phyloP scores from a whole-genome alignment of 2,797 vertebrate species.

The Anolis apletophallus region DNA sequence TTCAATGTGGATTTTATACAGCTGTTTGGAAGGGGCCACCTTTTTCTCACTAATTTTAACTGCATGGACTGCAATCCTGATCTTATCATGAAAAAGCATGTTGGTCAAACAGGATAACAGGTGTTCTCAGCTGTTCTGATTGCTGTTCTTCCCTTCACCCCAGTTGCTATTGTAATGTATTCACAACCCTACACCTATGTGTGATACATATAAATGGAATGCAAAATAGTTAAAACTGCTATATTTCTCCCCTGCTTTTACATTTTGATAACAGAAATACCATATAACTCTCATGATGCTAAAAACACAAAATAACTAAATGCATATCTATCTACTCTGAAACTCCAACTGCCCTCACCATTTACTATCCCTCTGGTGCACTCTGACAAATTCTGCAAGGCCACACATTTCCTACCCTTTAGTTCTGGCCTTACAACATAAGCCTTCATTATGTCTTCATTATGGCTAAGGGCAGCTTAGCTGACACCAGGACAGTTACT shows the following conservation, averaged over 20 bases:
- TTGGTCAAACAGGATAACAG: background rate
- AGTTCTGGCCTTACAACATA: too few species aligned
- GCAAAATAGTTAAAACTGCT: background rate
- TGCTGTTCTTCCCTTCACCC: background rate
- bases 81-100: slow-evolving; percentile 20
- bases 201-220: background rate
- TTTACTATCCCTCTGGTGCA: too few species aligned
- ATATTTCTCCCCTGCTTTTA: rapidly evolving
- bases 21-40: too few species aligned
- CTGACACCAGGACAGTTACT: too few species aligned
- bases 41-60: slow-evolving; percentile 9
- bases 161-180: background rate
- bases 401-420: too few species aligned
- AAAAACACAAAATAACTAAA: background rate
- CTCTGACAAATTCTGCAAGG: too few species aligned
- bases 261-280: rapidly evolving
- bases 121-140: background rate
- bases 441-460: too few species aligned
- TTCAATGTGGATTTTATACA: too few species aligned
- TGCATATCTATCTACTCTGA: background rate
- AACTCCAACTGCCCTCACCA: background rate
- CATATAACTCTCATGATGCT: background rate
- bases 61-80: background rate
- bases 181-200: background rate
- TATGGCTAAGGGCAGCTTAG: too few species aligned